Base-by-base conservation (phyloP, 2,888 invertebrate genomes). In the Tetragonisca angustula region DNA sequence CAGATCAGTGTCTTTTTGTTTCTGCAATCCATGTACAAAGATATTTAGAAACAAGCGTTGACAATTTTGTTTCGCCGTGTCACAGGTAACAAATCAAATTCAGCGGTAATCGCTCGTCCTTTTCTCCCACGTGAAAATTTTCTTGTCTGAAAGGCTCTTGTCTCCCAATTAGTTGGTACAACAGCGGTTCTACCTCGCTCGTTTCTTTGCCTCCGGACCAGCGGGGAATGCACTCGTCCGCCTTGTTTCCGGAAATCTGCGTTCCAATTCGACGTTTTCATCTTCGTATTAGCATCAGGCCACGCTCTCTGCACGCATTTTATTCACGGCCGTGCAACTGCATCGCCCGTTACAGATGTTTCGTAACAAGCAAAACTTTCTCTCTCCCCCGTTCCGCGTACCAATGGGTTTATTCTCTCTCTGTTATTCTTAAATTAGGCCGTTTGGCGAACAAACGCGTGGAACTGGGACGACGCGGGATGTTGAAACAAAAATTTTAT, bases 351-450 rank as follows among this genome's bases (percentile, higher is more conserved):
- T 76, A 71, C 74, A 59, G 70, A 61, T 70, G 71, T 79, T 76
- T 79, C 74, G 62, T 80, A 85, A 83, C 83, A 80, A 85, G 83
- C 70, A 80, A 83, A 85, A 74, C 80, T 83, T 65, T 76, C 79
- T 17, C 32, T 15, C 43, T 43, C 9, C 43, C 11, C 54, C n/a
- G 5, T 17, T 27, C 19, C 49, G 49, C 13, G 19, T 17, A 21
- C 19, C 27, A 9, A 36, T 19, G 70, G 83, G 68, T 85, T 79
- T 83, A 79, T 83, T 79, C 50, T 36, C 50, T 36, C 69, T 62
- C 64, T 73, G 59, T 73, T 79, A 70, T 76, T 76, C 68, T 69
- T 64, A 59, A 70, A 76, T 70, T 73, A 70, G 79, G 36, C 43
- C 73, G 75, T 74, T 65, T 52, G 74, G 27, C 36, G 80, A 69